A percentile compares a stretch with the other conserved stretches of the same genome.
These are phyloP conservation scores for Amphiprion ocellaris DNA, from an alignment of 2,113 vertebrate species.

Conservation along the genomic window DNA sequence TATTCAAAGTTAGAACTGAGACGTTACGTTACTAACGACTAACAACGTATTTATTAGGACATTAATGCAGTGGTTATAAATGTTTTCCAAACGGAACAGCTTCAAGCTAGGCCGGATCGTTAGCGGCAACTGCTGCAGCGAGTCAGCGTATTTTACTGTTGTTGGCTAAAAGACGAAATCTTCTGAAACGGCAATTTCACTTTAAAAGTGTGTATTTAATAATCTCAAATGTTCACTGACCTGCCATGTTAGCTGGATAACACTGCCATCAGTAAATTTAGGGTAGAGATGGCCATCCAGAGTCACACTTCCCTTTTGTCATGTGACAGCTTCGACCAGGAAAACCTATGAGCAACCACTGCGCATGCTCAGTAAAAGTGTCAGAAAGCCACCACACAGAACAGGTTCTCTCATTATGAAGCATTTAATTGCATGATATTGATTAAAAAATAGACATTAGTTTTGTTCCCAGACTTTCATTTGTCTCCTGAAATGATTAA, in stretches of 20 bases:
- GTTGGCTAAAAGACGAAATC: not conserved
- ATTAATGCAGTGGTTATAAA: not conserved
- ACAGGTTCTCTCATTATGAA: conserved; percentile 2
- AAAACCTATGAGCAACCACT: conserved; percentile 22
- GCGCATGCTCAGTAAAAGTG: conserved; percentile 67
- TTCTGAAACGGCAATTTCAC: not conserved
- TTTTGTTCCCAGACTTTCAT: not conserved
- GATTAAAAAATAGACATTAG: conserved; percentile 9
- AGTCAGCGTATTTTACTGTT: not conserved
- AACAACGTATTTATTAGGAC: not conserved
- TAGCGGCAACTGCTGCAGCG: conserved; percentile 5
- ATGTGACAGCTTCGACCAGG: conserved; percentile 64
- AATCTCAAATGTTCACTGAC: conserved; percentile 51
- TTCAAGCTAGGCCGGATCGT: conserved; percentile 31
- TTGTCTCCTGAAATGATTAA: not conserved
- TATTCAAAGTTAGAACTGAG: not conserved
- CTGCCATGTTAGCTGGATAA: conserved; percentile 64
- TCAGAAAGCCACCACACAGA: not conserved
- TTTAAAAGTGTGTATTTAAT: not conserved
- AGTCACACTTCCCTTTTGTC: conserved; percentile 39
- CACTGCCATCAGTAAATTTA: conserved; percentile 26
- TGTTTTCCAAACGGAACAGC: not conserved
- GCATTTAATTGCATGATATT: conserved; percentile 50
- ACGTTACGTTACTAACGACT: not conserved
- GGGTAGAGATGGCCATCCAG: conserved; percentile 23